Evolutionary conservation across 2,888 invertebrate species (phyloP).

Genomic region (Netelia melanura): DNA sequence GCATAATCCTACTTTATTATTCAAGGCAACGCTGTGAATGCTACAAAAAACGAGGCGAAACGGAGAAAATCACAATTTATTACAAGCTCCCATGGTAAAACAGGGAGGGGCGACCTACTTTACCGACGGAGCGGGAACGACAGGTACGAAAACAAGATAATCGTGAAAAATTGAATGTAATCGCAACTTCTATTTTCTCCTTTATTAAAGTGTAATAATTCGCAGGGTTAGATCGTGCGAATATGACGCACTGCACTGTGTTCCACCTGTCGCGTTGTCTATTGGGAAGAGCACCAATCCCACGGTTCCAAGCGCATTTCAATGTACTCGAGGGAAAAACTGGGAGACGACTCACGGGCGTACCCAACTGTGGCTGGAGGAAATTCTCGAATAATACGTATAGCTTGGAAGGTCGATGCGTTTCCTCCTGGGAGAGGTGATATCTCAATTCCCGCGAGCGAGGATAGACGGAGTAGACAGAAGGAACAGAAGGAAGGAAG

Average conservation of each 20-base stretch:
- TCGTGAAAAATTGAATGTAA: too few species aligned
- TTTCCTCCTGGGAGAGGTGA: conserved; percentile 34
- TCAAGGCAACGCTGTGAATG: too few species aligned
- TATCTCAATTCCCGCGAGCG: conserved; percentile 25
- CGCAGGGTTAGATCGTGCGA: too few species aligned
- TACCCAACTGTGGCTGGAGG: conserved; percentile 7
- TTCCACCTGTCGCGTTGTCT: conserved; percentile 62
- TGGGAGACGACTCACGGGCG: background rate
- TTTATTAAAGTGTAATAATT: too few species aligned
- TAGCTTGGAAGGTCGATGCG: conserved; percentile 30
- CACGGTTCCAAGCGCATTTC: conserved; percentile 43
- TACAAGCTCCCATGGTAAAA: too few species aligned
- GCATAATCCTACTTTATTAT: too few species aligned
- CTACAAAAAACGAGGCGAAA: too few species aligned
- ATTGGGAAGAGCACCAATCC: conserved; percentile 22
- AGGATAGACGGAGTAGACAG: conserved; percentile 3
- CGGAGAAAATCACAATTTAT: too few species aligned
- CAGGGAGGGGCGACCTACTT: too few species aligned
- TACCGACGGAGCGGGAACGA: too few species aligned
- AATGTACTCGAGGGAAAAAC: conserved; percentile 61
- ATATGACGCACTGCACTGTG: conserved; percentile 18
- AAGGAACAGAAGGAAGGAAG: conserved; percentile 17
- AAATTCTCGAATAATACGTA: conserved; percentile 21
- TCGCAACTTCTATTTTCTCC: too few species aligned
- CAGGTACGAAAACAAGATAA: too few species aligned